Evolutionary conservation across 2,113 vertebrate genomes (phyloP), one percentile per base, ranked within the genome.

Genomic region (Gavialis gangeticus): DNA sequence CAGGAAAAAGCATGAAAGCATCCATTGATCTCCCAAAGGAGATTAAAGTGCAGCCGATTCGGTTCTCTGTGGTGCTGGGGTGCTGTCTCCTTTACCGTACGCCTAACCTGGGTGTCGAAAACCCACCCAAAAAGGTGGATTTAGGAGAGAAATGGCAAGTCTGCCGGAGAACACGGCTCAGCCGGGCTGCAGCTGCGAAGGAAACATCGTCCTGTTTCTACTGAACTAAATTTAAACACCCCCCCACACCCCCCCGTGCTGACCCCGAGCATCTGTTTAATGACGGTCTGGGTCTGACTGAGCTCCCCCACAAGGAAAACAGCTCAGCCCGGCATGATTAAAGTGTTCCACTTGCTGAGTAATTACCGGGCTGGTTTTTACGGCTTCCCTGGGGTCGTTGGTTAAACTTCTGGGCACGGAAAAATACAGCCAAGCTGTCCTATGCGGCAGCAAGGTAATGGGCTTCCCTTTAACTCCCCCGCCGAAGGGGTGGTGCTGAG

Each of bases 21-120:
- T 57, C 88, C 87, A 94, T 92, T 97, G 89, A 79, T 95, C 90
- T 93, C 94, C 56, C 84, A 16, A 34, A 60, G 12, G 75, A 62
- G n/a, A 85, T 87, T 93, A 83, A 92, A 95, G 92, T 77, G 57
- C 77, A 64, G 81, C 84, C 81, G 90, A 67, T 89, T 75, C 37
- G 30, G 58, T 78, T 87, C 92, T 64, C 21, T 62, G 18, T 10
- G 75, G 17, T 54, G 86, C 15, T 56, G 9, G 82, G 3, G 12
- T 34, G 34, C 69, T 46, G 58, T 3, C 25, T 82, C 25, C 2
- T 91, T 93, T 82, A 88, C 27, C 21, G 14, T 27, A 59, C 56
- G 30, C 83, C 85, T 87, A 69, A 37, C 12, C 77, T 76, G 12
- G 80, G 79, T 83, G 63, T 85, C n/a, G 59, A 62, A 90, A 94